phyloP scores from a whole-genome alignment of 2,888 invertebrate species.

The Phytoseiulus persimilis region DNA sequence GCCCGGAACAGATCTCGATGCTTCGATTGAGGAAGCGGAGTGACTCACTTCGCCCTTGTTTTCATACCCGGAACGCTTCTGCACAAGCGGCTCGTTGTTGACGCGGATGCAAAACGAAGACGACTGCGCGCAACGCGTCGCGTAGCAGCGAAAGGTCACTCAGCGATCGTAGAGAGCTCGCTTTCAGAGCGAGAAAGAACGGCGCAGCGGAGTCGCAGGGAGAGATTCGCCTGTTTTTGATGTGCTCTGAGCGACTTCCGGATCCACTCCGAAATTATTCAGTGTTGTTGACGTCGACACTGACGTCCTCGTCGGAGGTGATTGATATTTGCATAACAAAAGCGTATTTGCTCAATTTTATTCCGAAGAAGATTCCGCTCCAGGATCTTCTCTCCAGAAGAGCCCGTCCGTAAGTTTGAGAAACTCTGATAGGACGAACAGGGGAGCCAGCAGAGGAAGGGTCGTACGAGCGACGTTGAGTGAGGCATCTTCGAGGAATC shows the following conservation, averaged over 20 bases:
- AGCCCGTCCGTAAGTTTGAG: background rate
- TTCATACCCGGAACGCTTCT: too few species aligned
- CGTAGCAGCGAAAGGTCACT: background rate
- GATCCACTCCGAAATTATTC: background rate
- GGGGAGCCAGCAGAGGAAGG: background rate
- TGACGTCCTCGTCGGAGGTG: background rate
- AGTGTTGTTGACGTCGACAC: background rate
- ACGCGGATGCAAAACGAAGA: too few species aligned
- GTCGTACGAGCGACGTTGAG: background rate
- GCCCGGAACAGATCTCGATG: too few species aligned
- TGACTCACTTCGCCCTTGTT: too few species aligned
- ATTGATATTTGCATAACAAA: slow-evolving; percentile 5
- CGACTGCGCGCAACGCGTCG: background rate
- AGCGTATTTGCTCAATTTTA: slow-evolving; percentile 5
- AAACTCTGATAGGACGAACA: background rate
- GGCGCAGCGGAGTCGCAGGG: background rate
- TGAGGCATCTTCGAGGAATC: background rate
- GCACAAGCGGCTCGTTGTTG: too few species aligned
- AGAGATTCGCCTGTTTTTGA: background rate
- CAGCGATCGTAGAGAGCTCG: background rate
- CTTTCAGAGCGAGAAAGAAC: background rate
- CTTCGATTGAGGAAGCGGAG: too few species aligned
- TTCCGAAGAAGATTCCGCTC: background rate
- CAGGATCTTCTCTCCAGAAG: background rate
- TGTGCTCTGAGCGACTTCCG: background rate